phyloP scores from a whole-genome alignment of 2,888 invertebrate genomes.

The Anoplius nigerrimus region DNA sequence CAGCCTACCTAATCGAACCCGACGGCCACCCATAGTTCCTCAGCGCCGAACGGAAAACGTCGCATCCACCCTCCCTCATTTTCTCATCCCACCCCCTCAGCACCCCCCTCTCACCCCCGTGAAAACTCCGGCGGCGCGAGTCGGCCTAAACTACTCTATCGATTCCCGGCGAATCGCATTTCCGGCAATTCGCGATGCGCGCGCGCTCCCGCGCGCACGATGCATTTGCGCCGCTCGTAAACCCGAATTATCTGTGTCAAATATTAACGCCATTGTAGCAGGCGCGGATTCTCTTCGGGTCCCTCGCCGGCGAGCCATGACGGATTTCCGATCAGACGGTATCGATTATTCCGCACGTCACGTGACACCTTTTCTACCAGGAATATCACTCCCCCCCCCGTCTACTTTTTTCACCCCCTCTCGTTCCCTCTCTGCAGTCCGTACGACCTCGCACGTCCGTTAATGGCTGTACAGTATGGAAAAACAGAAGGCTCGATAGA shows the following conservation, averaged over 20 bases:
- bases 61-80: not conserved
- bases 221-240: conserved; percentile 61
- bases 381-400: conserved; percentile 15
- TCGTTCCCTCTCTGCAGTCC: not conserved
- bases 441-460: not conserved
- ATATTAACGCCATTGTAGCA: conserved; percentile 57
- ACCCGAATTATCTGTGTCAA: conserved; percentile 64
- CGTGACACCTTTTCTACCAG: conserved; percentile 35
- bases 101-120: conserved; percentile 10
- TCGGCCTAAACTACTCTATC: conserved; percentile 45
- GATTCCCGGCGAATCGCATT: conserved; percentile 60
- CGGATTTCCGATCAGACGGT: conserved; percentile 49
- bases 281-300: conserved; percentile 26
- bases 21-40: no score
- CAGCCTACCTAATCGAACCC: no score
- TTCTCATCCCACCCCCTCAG: not conserved
- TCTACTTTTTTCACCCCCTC: conserved; percentile 2
- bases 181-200: conserved; percentile 63
- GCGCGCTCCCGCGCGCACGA: conserved; percentile 56
- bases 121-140: not conserved
- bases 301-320: conserved; percentile 25
- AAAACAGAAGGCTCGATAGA: conserved; percentile 8
- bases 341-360: conserved; percentile 41
- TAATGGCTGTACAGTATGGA: conserved; percentile 19
- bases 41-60: no score